Percentiles rank a stretch among this genome's conserved stretches.
These are phyloP conservation scores for Subanguina moxae DNA, from an alignment of 1,140 invertebrate species.

Conservation along the genomic window DNA sequence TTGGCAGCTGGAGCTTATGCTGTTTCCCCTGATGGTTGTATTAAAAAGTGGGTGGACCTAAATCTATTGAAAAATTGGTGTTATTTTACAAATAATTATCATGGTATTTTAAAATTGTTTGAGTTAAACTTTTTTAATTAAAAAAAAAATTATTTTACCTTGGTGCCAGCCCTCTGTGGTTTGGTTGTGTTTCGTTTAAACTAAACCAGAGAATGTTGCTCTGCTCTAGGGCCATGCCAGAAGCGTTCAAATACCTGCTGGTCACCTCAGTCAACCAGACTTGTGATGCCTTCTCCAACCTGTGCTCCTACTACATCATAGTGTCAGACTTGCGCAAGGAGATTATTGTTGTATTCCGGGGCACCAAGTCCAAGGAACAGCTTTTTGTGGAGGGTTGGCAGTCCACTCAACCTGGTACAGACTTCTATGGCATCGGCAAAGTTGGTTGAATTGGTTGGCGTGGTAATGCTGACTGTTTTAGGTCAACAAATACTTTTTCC, in stretches of 20 bases:
- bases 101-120: too few species aligned
- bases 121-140: too few species aligned
- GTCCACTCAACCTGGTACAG: slow-evolving; percentile 33
- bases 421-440: slow-evolving; percentile 45
- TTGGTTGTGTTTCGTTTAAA: too few species aligned
- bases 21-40: slow-evolving; percentile 29
- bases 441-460: slow-evolving; percentile 21
- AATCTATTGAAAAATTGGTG: not conserved
- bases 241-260: not conserved
- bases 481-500: slow-evolving; percentile 42
- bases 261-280: slow-evolving; percentile 9
- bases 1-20: slow-evolving; percentile 40
- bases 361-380: slow-evolving; percentile 45
- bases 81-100: too few species aligned
- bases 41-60: slow-evolving; percentile 24
- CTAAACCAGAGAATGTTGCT: too few species aligned
- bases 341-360: slow-evolving; percentile 45
- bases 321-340: slow-evolving; percentile 31
- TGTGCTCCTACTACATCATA: slow-evolving; percentile 25
- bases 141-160: too few species aligned
- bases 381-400: slow-evolving; percentile 39
- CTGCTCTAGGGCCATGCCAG: slow-evolving; percentile 13
- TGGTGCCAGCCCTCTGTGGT: too few species aligned
- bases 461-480: slow-evolving; percentile 27
- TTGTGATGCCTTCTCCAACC: slow-evolving; percentile 24